Evolutionary conservation across 2,113 vertebrate species (phyloP).

Genomic region (Notarius lentiginosus): DNA sequence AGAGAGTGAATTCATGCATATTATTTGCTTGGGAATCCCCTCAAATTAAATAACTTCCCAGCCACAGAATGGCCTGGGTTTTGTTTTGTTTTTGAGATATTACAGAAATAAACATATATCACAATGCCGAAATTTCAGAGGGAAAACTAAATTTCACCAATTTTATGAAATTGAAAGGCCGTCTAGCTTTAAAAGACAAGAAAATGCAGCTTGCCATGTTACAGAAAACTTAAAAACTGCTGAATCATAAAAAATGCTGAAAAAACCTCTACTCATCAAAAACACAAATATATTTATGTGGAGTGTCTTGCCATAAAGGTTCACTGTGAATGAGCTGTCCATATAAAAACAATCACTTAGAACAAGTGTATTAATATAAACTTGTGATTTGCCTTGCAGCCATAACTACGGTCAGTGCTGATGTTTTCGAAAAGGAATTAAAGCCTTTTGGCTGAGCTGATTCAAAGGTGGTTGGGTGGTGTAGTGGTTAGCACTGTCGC

Average conservation of each 20-base stretch:
- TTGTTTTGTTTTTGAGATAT: no score
- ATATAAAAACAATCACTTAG: not conserved
- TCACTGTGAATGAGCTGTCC: no score
- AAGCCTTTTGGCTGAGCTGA: not conserved
- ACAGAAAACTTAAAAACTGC: not conserved
- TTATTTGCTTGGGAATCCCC: no score
- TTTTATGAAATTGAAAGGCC: no score
- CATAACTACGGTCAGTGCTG: not conserved
- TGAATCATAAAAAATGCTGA: not conserved
- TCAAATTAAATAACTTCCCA: no score
- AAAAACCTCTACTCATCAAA: not conserved
- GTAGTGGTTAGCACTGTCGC: no score
- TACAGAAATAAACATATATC: no score
- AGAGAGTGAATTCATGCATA: no score
- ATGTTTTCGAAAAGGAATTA: not conserved
- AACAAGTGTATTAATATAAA: constrained; percentile 7
- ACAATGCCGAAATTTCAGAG: no score
- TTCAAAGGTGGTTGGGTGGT: no score
- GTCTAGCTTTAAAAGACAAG: not conserved
- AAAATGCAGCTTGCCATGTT: not conserved
- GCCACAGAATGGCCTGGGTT: no score
- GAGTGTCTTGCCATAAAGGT: not conserved
- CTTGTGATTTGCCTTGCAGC: not conserved
- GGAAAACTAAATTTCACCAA: no score
- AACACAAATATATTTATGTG: not conserved